Evolutionary conservation across 2,797 vertebrate species (phyloP).

Genomic region (Bradypus variegatus): DNA sequence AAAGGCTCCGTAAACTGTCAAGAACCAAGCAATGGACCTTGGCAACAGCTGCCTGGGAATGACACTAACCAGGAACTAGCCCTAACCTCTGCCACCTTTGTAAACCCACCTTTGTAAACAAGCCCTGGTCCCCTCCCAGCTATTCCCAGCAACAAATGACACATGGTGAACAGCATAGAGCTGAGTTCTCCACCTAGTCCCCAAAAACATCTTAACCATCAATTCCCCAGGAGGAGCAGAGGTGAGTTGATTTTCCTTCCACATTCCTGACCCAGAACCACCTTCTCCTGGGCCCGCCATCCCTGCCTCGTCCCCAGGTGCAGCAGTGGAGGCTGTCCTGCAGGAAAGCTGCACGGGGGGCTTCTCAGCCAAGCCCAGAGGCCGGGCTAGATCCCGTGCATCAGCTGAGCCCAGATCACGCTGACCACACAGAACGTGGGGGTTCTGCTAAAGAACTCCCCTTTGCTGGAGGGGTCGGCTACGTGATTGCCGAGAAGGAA

Average conservation of each 20-base stretch:
- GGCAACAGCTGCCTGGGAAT: neutral
- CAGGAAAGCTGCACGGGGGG: neutral
- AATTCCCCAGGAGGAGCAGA: neutral
- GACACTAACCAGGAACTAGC: neutral
- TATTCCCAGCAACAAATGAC: rapidly evolving
- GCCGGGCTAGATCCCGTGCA: rapidly evolving
- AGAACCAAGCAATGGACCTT: neutral
- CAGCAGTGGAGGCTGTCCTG: rapidly evolving
- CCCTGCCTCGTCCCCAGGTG: neutral
- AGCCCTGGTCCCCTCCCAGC: neutral
- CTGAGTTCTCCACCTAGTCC: rapidly evolving
- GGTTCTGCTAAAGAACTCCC: neutral
- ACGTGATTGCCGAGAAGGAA: rapidly evolving
- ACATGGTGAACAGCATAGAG: neutral
- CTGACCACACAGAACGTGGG: rapidly evolving
- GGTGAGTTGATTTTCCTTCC: no score
- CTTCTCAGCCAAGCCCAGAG: neutral
- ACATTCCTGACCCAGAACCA: neutral
- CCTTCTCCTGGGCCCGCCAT: neutral
- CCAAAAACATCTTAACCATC: neutral
- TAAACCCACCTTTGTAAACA: no score
- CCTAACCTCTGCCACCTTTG: no score
- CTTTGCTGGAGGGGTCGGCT: neutral
- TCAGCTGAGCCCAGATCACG: rapidly evolving
- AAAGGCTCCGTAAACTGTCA: neutral